Conservation (phyloP, 2,888 invertebrate genomes). For the Rhagonycha fulva region DNA sequence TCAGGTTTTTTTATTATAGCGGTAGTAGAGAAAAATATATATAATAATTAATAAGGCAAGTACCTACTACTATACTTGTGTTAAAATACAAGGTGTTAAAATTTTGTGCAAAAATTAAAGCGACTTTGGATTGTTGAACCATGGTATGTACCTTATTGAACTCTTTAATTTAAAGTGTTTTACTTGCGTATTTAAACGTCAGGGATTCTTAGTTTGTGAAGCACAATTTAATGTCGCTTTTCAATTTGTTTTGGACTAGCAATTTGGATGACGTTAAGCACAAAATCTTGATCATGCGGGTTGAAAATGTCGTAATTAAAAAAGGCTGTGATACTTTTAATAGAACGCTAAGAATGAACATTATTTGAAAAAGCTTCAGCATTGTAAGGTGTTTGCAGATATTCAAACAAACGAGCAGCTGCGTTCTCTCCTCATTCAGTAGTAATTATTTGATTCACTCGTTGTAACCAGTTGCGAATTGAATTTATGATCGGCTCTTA, state of each 20-base stretch:
- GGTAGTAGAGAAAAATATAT: too few relatives aligned
- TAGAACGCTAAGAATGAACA: neutral
- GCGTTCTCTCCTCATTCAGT: neutral
- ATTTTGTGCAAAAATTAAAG: too few relatives aligned
- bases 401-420: neutral
- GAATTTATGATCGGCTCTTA: constrained; percentile 26
- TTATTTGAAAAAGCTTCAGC: neutral
- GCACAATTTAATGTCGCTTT: neutral
- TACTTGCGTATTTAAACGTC: too few relatives aligned
- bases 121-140: too few relatives aligned
- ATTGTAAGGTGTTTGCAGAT: neutral
- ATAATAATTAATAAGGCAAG: too few relatives aligned
- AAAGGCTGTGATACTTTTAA: neutral
- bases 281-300: neutral
- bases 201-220: too few relatives aligned
- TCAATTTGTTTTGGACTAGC: too few relatives aligned
- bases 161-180: too few relatives aligned
- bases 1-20: too few relatives aligned
- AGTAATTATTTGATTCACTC: constrained; percentile 20
- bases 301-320: neutral
- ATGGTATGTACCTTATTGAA: too few relatives aligned
- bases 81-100: too few relatives aligned
- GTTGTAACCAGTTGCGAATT: constrained; percentile 19
- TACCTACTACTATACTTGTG: too few relatives aligned
- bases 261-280: neutral